These are phyloP conservation scores for Callyntrura guangdongensis DNA, from an alignment of 2,888 invertebrate species.

Conservation along the genomic window DNA sequence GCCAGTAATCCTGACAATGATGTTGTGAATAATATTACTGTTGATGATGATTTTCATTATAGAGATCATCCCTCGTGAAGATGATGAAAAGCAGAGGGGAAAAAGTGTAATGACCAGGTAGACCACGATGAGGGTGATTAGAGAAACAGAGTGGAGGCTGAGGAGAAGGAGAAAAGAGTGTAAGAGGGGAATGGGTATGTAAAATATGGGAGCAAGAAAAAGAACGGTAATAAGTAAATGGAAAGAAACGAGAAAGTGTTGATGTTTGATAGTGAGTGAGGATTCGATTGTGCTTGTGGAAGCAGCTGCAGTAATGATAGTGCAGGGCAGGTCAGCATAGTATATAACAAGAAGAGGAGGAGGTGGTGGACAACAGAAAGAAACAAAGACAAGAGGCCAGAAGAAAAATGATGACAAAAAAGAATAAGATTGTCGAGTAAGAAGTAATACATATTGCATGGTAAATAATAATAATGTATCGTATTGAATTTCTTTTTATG, in stretches of 20 bases:
- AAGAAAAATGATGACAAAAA: no score
- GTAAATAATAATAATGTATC: no score
- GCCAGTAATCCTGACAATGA: no score
- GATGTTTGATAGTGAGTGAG: background rate
- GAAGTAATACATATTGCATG: no score
- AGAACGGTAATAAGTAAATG: background rate
- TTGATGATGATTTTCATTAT: background rate
- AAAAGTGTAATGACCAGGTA: conserved; percentile 21
- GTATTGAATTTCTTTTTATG: no score
- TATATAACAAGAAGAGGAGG: no score
- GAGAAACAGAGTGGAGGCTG: background rate
- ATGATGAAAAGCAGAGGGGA: background rate
- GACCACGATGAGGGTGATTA: conserved; percentile 9
- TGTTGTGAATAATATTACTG: background rate
- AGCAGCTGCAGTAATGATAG: no score
- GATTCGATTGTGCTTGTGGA: no score
- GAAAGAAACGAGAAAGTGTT: conserved; percentile 1
- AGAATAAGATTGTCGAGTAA: no score
- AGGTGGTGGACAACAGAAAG: no score
- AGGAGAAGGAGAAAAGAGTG: background rate
- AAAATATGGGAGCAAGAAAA: background rate
- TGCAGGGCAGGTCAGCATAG: no score
- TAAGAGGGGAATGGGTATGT: background rate
- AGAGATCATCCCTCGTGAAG: conserved; percentile 1
- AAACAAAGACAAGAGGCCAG: no score